These are phyloP conservation scores for Pheosia tremula DNA, from an alignment of 2,888 invertebrate species.

Conservation along the genomic window DNA sequence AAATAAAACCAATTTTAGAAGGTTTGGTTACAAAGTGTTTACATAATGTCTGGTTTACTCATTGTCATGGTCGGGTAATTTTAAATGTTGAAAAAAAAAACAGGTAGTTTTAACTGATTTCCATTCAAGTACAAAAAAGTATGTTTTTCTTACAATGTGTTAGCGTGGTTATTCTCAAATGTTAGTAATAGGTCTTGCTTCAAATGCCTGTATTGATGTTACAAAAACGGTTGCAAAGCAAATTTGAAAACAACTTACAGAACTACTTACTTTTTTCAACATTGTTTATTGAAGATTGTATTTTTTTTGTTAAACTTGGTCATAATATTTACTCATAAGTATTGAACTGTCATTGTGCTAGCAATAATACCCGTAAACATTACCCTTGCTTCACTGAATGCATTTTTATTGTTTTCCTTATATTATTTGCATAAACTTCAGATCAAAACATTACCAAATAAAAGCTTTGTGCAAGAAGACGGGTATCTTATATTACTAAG, in stretches of 20 bases:
- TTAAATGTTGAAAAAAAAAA: slow-evolving; percentile 2
- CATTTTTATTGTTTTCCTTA: not conserved
- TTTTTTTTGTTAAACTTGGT: not conserved
- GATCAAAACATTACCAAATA: not conserved
- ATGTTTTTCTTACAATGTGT: not conserved
- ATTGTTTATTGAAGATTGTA: not conserved
- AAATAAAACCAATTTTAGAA: slow-evolving; percentile 17
- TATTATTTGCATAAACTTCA: not conserved
- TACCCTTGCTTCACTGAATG: not conserved
- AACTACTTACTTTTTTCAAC: not conserved
- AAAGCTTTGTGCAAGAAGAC: no score
- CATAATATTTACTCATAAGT: not conserved
- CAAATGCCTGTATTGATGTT: not conserved
- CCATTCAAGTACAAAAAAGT: no score
- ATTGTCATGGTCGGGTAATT: slow-evolving; percentile 16
- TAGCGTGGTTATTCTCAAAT: not conserved
- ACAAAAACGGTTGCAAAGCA: not conserved
- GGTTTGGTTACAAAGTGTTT: slow-evolving; percentile 15
- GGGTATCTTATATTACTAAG: no score
- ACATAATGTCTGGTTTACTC: slow-evolving; percentile 17
- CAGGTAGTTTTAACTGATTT: not conserved
- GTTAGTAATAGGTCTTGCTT: not conserved
- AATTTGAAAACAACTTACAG: no score
- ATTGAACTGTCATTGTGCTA: not conserved
- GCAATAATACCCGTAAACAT: not conserved